Evolutionary conservation across 2,113 vertebrate species (phyloP), one percentile per base, ranked within the genome.

Genomic region (Otocyon megalotis): DNA sequence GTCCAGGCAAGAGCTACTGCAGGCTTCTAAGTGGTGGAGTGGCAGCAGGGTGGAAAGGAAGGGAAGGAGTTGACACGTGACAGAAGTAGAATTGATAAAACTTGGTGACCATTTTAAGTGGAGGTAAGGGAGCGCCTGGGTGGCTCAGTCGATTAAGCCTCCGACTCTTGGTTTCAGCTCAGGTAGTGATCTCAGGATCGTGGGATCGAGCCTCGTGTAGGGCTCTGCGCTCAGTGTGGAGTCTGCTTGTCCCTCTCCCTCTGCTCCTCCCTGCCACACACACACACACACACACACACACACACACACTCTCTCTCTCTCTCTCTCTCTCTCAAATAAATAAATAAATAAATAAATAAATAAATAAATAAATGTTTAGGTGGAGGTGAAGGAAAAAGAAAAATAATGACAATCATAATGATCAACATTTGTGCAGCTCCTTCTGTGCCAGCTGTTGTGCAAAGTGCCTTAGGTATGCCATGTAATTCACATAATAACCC

Each of bases 341-440:
- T 54, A 60, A 8, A 20, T 67, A 67, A 30, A 67, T 16, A 67
- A 69, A 69, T n/a, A 69, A 19, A 69, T 35, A 69, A 69, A 43
- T 43, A 43, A 43, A 43, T 43, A 43, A 43, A 43, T 43, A 43
- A 3, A 69, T 69, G 17, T 72, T 89, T 35, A 86, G 62, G 56
- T 82, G n/a, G 54, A 48, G n/a, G 35, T 58, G 48, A 97, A 79
- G 24, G 48, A 81, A 90, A 95, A 54, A 89, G 79, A 76, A 83
- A 43, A 84, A 19, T 60, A 35, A 71, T 54, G 67, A 65, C 32
- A 32, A 62, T 79, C 37, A 56, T 67, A 54, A 82, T 4, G 32
- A 88, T 79, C 72, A 67, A 43, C 58, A 86, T 84, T 63, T 53
- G n/a, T 93, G 65, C n/a, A 53, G 63, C 58, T 82, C 63, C 28